Evolutionary conservation across 1,140 invertebrate genomes (phyloP).

Genomic region (Drosophila busckii): DNA sequence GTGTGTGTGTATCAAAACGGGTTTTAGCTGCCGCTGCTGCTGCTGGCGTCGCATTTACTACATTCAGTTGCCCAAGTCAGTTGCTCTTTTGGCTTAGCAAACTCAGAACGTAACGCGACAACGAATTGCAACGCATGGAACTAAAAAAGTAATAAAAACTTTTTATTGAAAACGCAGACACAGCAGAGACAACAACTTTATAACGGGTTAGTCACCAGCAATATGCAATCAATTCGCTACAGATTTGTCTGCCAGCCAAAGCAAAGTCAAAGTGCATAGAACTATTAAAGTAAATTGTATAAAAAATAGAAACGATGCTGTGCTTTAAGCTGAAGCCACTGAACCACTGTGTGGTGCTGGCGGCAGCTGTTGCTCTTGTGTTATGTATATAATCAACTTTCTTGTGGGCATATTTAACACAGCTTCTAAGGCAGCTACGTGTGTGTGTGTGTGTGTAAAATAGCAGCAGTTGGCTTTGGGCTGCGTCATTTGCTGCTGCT

Average conservation of each 20-base stretch:
- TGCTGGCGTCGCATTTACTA: constrained; percentile 47
- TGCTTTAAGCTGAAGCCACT: no score
- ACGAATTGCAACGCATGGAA: constrained; percentile 57
- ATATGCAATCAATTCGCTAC: constrained; percentile 28
- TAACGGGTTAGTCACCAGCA: constrained; percentile 56
- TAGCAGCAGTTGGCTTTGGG: constrained; percentile 55
- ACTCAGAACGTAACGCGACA: constrained; percentile 68
- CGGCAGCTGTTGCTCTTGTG: constrained; percentile 57
- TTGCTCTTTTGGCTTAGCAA: constrained; percentile 73
- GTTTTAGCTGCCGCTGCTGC: constrained; percentile 43
- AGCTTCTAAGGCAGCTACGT: not conserved
- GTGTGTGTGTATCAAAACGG: constrained; percentile 49
- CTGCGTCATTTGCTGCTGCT: constrained; percentile 64
- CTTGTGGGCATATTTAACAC: no score
- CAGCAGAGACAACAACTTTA: constrained; percentile 7
- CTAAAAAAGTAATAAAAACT: constrained; percentile 26
- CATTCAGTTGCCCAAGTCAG: constrained; percentile 70
- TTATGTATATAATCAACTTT: no score
- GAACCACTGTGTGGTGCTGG: not conserved
- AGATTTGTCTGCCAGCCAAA: not conserved
- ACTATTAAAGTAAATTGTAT: not conserved
- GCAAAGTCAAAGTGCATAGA: not conserved
- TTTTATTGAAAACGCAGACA: constrained; percentile 15
- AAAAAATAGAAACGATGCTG: no score
- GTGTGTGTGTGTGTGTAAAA: constrained; percentile 23